These are phyloP conservation scores for Orthosia incerta DNA, from an alignment of 2,888 invertebrate genomes.

Conservation along the genomic window DNA sequence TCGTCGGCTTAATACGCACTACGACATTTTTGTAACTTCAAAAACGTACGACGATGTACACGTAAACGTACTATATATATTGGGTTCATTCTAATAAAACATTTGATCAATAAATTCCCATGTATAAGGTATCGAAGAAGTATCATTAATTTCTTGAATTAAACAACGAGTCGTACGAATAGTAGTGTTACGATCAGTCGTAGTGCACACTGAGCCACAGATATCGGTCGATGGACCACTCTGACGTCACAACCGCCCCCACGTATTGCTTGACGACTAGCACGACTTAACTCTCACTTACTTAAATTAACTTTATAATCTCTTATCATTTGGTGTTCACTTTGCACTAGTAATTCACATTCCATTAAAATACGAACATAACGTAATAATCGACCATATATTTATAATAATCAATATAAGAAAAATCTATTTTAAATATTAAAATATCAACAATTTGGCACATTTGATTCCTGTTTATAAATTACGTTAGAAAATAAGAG, in stretches of 20 bases:
- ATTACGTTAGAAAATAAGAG: slow-evolving; percentile 74
- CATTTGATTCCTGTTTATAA: slow-evolving; percentile 84
- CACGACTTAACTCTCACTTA: slow-evolving; percentile 74
- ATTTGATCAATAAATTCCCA: not conserved
- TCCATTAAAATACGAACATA: slow-evolving; percentile 71
- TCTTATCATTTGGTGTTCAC: slow-evolving; percentile 86
- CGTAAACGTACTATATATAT: too few relatives aligned
- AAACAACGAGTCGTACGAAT: not conserved
- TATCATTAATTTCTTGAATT: not conserved
- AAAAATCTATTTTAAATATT: slow-evolving; percentile 76
- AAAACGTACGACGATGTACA: too few relatives aligned
- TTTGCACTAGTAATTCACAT: slow-evolving; percentile 80
- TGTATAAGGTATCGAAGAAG: not conserved
- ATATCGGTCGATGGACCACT: slow-evolving; percentile 9
- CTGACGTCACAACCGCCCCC: slow-evolving; percentile 52
- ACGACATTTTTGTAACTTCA: not conserved
- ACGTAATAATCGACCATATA: slow-evolving; percentile 70
- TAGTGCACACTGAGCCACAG: not conserved
- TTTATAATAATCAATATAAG: slow-evolving; percentile 76
- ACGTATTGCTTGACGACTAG: slow-evolving; percentile 66
- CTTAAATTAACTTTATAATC: slow-evolving; percentile 69
- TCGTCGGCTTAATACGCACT: slow-evolving; percentile 10
- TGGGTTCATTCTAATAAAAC: not conserved
- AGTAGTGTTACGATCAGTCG: not conserved
- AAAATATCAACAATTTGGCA: slow-evolving; percentile 89